phyloP scores from a whole-genome alignment of 2,113 vertebrate genomes.

The Eretmochelys imbricata region DNA sequence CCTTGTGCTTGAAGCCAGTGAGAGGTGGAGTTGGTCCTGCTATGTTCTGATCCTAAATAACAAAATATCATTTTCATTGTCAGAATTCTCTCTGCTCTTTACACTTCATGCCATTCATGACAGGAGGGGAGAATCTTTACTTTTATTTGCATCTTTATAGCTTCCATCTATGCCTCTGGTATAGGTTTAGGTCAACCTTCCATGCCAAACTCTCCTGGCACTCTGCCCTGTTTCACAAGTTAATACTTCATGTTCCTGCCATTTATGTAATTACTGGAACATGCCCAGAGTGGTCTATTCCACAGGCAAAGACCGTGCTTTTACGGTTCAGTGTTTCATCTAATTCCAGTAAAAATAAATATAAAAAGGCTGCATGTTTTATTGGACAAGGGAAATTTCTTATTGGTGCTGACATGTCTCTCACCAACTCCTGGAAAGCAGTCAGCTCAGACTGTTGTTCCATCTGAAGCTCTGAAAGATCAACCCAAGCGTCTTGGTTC shows the following conservation, averaged over 20 bases:
- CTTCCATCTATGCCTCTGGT: background rate
- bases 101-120: background rate
- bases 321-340: background rate
- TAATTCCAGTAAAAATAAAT: background rate
- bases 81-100: background rate
- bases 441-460: background rate
- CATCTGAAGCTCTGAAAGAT: background rate
- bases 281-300: background rate
- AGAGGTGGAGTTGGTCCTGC: background rate
- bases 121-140: background rate
- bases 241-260: conserved; percentile 4
- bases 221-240: background rate
- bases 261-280: background rate
- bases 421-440: background rate
- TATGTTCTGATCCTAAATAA: background rate
- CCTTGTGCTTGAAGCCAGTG: background rate
- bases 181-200: background rate
- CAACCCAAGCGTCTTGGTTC: background rate
- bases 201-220: background rate
- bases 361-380: background rate
- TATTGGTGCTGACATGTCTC: background rate
- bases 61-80: background rate
- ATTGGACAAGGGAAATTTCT: background rate
- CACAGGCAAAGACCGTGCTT: background rate
- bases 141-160: background rate